Evolutionary conservation across 2,113 vertebrate species (phyloP).

Genomic region (Emydocephalus ijimae): DNA sequence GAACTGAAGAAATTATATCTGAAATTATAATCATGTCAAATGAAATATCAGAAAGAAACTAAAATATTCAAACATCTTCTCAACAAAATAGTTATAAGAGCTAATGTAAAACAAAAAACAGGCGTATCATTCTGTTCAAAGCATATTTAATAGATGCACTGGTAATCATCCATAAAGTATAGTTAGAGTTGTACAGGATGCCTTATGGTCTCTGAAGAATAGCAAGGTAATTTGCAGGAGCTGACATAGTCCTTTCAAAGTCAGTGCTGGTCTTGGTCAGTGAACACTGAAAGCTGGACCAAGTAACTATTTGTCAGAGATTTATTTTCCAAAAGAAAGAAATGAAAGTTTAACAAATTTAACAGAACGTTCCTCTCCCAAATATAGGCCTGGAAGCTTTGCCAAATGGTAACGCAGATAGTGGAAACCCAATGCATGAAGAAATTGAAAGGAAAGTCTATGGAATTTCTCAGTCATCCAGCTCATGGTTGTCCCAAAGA

Average conservation of each 20-base stretch:
- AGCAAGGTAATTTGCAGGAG: background rate
- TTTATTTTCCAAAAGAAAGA: background rate
- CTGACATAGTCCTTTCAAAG: background rate
- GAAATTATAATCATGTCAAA: background rate
- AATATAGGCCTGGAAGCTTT: background rate
- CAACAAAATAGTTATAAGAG: background rate
- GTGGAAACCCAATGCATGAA: background rate
- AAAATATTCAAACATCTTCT: background rate
- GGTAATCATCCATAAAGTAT: background rate
- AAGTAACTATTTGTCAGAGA: background rate
- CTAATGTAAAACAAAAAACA: background rate
- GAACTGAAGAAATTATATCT: constrained; percentile 26
- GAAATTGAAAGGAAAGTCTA: too few species aligned
- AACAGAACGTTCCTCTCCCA: too few species aligned
- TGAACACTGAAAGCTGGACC: background rate
- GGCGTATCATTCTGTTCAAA: background rate
- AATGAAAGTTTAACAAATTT: background rate
- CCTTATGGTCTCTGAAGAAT: background rate
- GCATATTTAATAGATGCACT: background rate
- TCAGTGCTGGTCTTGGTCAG: background rate
- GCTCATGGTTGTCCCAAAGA: too few species aligned
- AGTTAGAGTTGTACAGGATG: background rate
- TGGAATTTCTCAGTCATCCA: too few species aligned
- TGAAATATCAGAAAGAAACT: constrained; percentile 10
- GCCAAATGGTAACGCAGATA: background rate